These are phyloP conservation scores for Bombyx huttoni DNA, from an alignment of 2,888 invertebrate genomes.

Conservation along the genomic window DNA sequence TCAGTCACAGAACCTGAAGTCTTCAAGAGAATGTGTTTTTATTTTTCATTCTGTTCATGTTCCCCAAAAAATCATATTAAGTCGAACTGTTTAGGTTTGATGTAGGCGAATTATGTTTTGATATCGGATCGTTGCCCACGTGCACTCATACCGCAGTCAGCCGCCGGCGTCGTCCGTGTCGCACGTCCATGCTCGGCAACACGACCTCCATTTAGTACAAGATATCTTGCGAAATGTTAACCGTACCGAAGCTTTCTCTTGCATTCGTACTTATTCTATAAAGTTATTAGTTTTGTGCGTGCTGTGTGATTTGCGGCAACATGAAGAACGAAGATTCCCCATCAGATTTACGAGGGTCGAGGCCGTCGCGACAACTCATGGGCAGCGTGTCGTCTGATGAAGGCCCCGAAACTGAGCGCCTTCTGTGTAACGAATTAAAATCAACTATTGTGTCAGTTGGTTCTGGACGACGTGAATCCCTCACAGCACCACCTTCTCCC, in stretches of 20 bases:
- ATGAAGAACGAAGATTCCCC: conserved; percentile 49
- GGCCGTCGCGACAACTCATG: conserved; percentile 42
- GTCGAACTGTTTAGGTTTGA: not conserved
- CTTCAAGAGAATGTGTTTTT: too few species aligned
- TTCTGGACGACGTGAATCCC: conserved; percentile 44
- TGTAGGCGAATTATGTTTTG: conserved; percentile 25
- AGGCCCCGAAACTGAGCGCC: conserved; percentile 55
- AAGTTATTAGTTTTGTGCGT: conserved; percentile 18
- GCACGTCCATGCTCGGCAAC: conserved; percentile 18
- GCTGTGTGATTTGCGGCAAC: conserved; percentile 25
- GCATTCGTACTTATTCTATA: conserved; percentile 16
- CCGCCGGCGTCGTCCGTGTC: conserved; percentile 36
- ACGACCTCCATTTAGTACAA: not conserved
- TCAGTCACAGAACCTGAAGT: too few species aligned
- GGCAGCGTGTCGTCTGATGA: conserved; percentile 63
- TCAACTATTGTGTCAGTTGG: conserved; percentile 34
- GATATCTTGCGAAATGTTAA: conserved; percentile 38
- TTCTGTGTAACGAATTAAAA: conserved; percentile 40
- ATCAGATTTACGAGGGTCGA: conserved; percentile 31
- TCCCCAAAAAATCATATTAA: too few species aligned
- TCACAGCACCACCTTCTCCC: conserved; percentile 65
- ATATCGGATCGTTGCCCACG: conserved; percentile 39
- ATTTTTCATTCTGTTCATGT: too few species aligned
- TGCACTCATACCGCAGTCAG: conserved; percentile 46
- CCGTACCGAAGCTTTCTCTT: conserved; percentile 21